Evolutionary conservation across 1,140 invertebrate genomes (phyloP).

Genomic region (Ceratoteleas bidentatus): DNA sequence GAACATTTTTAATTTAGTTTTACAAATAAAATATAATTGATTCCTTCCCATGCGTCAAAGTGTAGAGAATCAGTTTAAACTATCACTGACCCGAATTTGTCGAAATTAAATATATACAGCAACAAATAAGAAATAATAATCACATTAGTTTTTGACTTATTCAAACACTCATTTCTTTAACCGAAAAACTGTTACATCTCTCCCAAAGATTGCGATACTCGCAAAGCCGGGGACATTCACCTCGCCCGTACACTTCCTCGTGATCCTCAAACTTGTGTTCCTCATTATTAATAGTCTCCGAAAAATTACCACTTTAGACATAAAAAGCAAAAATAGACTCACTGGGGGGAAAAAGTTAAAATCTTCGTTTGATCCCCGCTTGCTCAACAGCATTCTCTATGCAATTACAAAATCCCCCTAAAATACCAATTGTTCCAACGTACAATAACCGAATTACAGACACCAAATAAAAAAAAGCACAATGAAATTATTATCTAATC

Average conservation of each 20-base stretch:
- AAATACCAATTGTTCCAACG: too few species aligned
- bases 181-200: slow-evolving; percentile 17
- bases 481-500: too few species aligned
- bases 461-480: too few species aligned
- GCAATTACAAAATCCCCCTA: not conserved
- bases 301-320: slow-evolving; percentile 39
- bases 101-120: slow-evolving; percentile 6
- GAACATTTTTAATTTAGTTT: too few species aligned
- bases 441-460: too few species aligned
- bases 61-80: too few species aligned
- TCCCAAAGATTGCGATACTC: slow-evolving; percentile 46
- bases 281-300: slow-evolving; percentile 51
- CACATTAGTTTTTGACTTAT: too few species aligned
- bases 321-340: slow-evolving; percentile 32
- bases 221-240: slow-evolving; percentile 57
- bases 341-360: not conserved
- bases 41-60: too few species aligned
- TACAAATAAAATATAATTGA: too few species aligned
- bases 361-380: not conserved
- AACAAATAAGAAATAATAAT: not conserved
- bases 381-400: not conserved
- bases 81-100: too few species aligned
- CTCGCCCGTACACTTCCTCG: slow-evolving; percentile 46
- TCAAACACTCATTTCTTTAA: not conserved
- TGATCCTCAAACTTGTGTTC: slow-evolving; percentile 41